A percentile compares a stretch with the other conserved stretches of the same genome.
These are phyloP conservation scores for Prolemur simus DNA, from an alignment of 2,113 vertebrate species.

Conservation along the genomic window DNA sequence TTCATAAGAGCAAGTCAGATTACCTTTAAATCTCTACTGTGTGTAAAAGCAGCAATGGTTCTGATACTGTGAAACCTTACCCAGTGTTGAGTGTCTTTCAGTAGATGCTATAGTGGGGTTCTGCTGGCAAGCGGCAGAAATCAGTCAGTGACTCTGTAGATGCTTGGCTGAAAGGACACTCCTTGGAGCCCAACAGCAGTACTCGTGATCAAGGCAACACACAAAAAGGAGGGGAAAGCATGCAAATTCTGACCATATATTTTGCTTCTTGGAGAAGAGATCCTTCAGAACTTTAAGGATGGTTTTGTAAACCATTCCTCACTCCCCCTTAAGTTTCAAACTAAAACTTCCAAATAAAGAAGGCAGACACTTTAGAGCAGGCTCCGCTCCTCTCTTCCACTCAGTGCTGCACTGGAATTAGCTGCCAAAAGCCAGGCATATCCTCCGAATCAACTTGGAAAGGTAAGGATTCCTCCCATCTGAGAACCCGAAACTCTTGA, in stretches of 20 bases:
- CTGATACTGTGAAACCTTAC: neutral
- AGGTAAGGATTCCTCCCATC: neutral
- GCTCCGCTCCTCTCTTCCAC: neutral
- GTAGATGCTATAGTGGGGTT: neutral
- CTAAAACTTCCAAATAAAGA: conserved; percentile 57
- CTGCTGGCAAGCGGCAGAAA: neutral
- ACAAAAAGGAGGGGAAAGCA: neutral
- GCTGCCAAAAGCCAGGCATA: neutral
- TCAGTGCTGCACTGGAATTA: conserved; percentile 11
- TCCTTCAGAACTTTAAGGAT: neutral
- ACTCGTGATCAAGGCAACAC: neutral
- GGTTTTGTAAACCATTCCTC: neutral
- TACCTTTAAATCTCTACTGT: neutral
- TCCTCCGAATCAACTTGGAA: neutral
- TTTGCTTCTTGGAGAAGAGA: neutral
- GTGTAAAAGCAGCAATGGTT: neutral
- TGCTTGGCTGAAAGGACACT: neutral
- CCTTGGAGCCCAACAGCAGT: neutral
- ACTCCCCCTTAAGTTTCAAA: conserved; percentile 32
- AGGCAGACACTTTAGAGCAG: neutral
- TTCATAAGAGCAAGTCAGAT: neutral
- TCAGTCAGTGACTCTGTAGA: neutral
- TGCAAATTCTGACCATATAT: neutral
- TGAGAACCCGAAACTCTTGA: neutral
- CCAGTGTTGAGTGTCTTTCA: neutral